phyloP scores from a whole-genome alignment of 1,140 invertebrate species.

The Panulirus ornatus region DNA sequence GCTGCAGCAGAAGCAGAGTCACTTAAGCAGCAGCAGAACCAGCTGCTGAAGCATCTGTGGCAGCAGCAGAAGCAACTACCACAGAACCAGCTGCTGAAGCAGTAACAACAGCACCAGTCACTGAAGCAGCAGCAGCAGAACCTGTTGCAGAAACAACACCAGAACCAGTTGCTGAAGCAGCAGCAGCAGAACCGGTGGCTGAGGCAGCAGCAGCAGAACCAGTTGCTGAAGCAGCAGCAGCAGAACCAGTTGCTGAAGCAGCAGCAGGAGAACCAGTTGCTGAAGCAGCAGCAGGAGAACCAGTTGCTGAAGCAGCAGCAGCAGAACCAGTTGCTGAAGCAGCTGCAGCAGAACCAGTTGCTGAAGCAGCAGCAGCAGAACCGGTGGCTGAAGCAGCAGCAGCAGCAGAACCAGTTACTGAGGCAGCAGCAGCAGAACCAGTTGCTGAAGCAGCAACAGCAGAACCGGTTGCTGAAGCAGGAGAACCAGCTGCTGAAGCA shows the following conservation, averaged over 20 bases:
- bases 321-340: neutral
- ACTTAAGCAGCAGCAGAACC: neutral
- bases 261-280: neutral
- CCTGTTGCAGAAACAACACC: neutral
- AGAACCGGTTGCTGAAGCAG: neutral
- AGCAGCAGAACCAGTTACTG: neutral
- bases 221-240: neutral
- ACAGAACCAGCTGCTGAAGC: constrained; percentile 17
- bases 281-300: neutral
- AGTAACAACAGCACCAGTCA: neutral
- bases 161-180: neutral
- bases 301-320: neutral
- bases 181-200: constrained; percentile 9
- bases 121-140: neutral
- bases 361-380: neutral
- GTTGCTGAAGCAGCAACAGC: neutral
- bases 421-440: neutral
- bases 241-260: neutral
- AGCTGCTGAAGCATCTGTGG: neutral
- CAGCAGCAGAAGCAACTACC: neutral
- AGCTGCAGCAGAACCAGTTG: neutral
- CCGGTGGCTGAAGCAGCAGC: neutral
- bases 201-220: neutral
- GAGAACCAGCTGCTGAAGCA: neutral
- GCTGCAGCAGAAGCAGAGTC: neutral